Conservation (phyloP, 2,113 vertebrate species). For the Poecile atricapillus region DNA sequence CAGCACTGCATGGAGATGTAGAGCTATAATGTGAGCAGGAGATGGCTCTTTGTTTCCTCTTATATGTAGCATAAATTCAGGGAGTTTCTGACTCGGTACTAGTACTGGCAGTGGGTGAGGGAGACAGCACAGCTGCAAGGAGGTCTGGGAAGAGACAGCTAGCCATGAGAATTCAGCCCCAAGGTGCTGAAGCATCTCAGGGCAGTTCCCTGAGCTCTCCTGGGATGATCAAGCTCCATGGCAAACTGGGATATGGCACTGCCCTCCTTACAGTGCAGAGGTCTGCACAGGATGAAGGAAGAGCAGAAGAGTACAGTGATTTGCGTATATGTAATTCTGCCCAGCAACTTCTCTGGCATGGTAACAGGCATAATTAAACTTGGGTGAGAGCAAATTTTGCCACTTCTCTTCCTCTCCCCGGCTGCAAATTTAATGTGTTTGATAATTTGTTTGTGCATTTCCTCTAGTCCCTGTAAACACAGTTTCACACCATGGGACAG, state of each 20-base stretch:
- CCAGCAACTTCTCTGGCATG: not conserved
- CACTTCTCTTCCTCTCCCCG: not conserved
- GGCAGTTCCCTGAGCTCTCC: not conserved
- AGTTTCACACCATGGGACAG: not conserved
- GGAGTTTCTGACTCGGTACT: not conserved
- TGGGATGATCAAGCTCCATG: not conserved
- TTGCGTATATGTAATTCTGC: not conserved
- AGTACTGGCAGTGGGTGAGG: not conserved
- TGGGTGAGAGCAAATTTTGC: not conserved
- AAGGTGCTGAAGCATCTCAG: not conserved
- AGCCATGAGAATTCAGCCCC: accelerated
- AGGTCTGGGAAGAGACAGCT: not conserved
- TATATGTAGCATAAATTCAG: not conserved
- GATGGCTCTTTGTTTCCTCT: not conserved
- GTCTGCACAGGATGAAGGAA: not conserved
- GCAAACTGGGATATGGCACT: not conserved
- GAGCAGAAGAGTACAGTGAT: not conserved
- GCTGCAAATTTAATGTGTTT: not conserved
- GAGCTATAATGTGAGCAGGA: not conserved
- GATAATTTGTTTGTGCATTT: not conserved
- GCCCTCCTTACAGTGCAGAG: not conserved
- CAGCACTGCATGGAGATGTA: not conserved
- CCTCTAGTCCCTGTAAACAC: not conserved
- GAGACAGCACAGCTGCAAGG: not conserved
- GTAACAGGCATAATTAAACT: not conserved